These are phyloP conservation scores for Cephalophus harveyi DNA, from an alignment of 2,113 vertebrate species.

Conservation along the genomic window DNA sequence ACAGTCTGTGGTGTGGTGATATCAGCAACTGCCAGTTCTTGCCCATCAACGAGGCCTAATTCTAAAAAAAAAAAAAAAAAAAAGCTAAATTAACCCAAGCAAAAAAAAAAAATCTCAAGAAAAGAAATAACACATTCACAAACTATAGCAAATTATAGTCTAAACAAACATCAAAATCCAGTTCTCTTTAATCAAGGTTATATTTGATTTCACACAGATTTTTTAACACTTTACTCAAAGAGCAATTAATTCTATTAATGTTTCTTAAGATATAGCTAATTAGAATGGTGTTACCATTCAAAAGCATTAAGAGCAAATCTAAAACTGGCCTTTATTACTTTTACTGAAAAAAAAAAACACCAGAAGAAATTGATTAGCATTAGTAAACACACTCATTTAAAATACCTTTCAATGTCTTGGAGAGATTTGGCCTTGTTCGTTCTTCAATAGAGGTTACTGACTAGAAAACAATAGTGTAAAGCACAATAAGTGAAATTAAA, in stretches of 20 bases:
- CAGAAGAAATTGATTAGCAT: not conserved
- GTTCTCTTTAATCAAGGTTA: not conserved
- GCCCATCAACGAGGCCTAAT: constrained; percentile 90
- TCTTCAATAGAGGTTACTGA: constrained; percentile 94
- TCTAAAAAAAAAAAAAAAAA: constrained; percentile 83
- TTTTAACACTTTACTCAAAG: not conserved
- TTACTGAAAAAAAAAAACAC: not conserved
- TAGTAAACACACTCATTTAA: constrained; percentile 31
- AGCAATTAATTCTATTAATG: not conserved
- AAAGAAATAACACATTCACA: not conserved
- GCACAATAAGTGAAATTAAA: constrained; percentile 46
- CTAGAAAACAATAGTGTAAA: constrained; percentile 68
- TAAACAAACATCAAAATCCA: constrained; percentile 4
- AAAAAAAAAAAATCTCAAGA: not conserved
- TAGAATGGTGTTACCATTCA: not conserved
- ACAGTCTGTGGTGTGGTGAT: constrained; percentile 95
- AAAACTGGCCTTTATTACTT: not conserved
- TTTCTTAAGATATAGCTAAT: not conserved
- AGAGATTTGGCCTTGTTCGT: constrained; percentile 92
- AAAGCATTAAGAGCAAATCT: not conserved
- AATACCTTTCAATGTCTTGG: constrained; percentile 92
- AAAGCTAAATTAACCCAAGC: constrained; percentile 5
- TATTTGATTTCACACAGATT: not conserved
- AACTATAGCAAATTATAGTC: not conserved
- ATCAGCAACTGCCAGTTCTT: constrained; percentile 95